Conservation (phyloP, 92 coral and sea anemone genomes). For the Muricea muricata region DNA sequence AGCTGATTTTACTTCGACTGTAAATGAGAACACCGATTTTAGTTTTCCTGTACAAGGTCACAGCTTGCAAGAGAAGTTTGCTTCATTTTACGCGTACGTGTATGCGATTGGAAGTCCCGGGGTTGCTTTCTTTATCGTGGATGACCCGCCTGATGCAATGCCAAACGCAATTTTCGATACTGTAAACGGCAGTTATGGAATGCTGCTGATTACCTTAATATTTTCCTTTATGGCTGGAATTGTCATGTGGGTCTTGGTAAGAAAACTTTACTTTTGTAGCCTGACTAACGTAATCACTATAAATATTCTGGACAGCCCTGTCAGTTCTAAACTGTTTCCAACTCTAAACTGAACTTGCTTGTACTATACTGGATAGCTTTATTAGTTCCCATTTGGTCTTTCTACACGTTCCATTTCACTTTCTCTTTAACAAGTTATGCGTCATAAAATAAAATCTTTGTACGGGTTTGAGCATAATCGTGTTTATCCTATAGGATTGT, state of each 20-base stretch:
- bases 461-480: too few species aligned
- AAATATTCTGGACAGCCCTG: constrained; percentile 36
- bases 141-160: constrained; percentile 50
- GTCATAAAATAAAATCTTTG: too few species aligned
- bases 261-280: too few species aligned
- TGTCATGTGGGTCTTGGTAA: constrained; percentile 75
- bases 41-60: constrained; percentile 79
- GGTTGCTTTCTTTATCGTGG: constrained; percentile 67
- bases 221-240: constrained; percentile 64
- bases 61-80: constrained; percentile 63
- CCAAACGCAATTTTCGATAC: constrained; percentile 54
- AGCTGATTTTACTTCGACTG: constrained; percentile 32
- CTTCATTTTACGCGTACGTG: constrained; percentile 61
- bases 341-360: background rate
- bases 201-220: constrained; percentile 43
- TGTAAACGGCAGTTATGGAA: constrained; percentile 43
- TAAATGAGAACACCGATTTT: constrained; percentile 61
- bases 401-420: too few species aligned
- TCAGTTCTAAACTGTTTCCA: too few species aligned
- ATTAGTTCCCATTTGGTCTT: background rate
- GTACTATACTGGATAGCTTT: background rate
- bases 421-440: too few species aligned
- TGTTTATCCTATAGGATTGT: too few species aligned
- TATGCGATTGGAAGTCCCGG: constrained; percentile 78
- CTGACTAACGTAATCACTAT: too few species aligned